A percentile compares a stretch with the other conserved stretches of the same genome.
phyloP scores from a whole-genome alignment of 2,113 vertebrate genomes.

The Bambusicola thoracicus region DNA sequence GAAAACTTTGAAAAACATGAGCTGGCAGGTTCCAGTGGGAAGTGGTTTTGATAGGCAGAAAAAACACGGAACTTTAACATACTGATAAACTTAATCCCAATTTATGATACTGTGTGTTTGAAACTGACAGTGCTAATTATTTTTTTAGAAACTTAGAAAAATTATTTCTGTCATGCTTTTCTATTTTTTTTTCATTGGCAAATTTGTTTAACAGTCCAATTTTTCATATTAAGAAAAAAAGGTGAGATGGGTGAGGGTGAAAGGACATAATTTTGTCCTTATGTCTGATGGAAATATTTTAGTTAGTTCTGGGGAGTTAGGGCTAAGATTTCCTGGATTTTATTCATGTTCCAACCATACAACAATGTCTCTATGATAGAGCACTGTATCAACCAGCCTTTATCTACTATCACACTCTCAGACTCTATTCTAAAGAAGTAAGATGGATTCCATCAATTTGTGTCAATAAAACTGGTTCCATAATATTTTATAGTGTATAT shows the following conservation, averaged over 20 bases:
- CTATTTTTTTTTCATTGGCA: background rate
- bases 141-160: background rate
- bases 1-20: background rate
- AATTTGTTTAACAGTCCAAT: background rate
- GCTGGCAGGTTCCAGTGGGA: background rate
- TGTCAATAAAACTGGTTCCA: background rate
- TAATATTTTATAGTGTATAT: background rate
- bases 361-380: background rate
- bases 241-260: background rate
- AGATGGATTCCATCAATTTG: background rate
- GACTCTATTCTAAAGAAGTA: background rate
- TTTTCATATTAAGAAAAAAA: background rate
- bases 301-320: background rate
- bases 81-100: background rate
- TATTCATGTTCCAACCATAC: background rate
- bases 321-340: background rate
- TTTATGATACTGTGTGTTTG: background rate
- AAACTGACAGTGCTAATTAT: background rate
- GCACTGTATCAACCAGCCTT: background rate
- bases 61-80: background rate
- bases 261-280: background rate
- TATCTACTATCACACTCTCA: background rate
- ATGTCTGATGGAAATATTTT: background rate
- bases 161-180: background rate
- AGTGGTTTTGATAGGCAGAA: background rate